These are phyloP conservation scores for Thermophis baileyi DNA, from an alignment of 2,113 vertebrate genomes.

Conservation along the genomic window DNA sequence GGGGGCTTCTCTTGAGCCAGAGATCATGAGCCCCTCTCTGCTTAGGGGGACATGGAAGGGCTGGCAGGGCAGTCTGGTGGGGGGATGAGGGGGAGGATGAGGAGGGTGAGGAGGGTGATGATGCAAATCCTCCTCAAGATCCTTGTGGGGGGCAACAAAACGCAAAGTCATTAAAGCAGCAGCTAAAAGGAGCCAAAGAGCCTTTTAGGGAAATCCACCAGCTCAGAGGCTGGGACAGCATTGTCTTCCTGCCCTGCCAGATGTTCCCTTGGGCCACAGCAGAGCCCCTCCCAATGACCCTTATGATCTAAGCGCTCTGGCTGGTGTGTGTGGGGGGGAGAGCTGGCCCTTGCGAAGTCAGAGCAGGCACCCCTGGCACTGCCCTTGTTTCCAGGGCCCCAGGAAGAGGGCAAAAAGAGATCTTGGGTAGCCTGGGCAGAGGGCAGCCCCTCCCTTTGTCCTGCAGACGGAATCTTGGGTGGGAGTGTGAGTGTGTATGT, in stretches of 20 bases:
- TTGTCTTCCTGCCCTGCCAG: not conserved
- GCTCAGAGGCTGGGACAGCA: not conserved
- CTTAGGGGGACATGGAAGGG: not conserved
- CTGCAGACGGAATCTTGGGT: not conserved
- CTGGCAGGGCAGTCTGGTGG: too few relatives aligned
- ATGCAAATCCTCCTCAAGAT: not conserved
- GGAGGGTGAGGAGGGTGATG: not conserved
- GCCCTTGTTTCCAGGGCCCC: not conserved
- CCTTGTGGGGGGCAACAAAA: not conserved
- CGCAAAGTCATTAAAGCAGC: not conserved
- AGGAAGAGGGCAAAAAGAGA: not conserved
- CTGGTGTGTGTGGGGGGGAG: rapidly evolving
- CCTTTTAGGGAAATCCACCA: not conserved
- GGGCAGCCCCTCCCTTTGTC: not conserved
- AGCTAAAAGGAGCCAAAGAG: not conserved
- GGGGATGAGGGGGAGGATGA: not conserved
- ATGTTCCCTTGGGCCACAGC: not conserved
- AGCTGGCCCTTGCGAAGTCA: not conserved
- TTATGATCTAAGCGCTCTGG: not conserved
- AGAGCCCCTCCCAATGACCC: not conserved
- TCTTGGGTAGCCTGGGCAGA: not conserved
- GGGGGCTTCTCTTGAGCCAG: not conserved
- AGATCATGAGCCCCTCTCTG: not conserved
- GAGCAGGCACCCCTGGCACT: not conserved
- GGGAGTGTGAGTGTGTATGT: not conserved